Evolutionary conservation across 2,797 vertebrate species (phyloP), one percentile per base, ranked within the genome.

Genomic region (Chelmon rostratus): DNA sequence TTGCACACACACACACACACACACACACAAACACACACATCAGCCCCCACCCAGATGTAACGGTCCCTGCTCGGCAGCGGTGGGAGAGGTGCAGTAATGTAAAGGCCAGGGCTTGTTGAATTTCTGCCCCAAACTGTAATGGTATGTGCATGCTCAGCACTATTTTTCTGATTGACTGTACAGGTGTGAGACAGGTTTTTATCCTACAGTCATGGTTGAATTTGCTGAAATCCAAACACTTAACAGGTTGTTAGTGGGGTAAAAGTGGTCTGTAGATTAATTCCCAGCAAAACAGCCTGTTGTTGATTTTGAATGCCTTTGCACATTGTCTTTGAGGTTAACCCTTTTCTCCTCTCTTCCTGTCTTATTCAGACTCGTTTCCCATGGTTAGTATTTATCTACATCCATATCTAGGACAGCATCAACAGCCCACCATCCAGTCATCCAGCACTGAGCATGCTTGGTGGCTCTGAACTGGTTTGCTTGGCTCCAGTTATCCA

Each of bases 81-180:
- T 37, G 49, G 63, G 35, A 76, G 40, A 75, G 56, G 80, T 78
- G 64, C 28, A 61, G 37, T 59, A 61, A 83, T 75, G 68, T 74
- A 72, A 19, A 31, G 28, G 28, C 28, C 2, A 40, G 57, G 13
- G 52, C 64, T n/a, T 10, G 52, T 67, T 59, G 68, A 59, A 66
- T 65, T 49, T 25, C 37, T 59, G 44, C 6, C 47, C 23, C 63
- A 31, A 38, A 54, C 52, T 35, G 38, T 65, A 57, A 59, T 69
- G 68, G 63, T 47, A 76, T 82, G 73, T 83, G 76, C 79, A 46
- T 65, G 42, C n/a, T 56, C 64, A 79, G 75, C 73, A 83, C 42
- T 59, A 61, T 53, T 44, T 64, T 76, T 49, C n/a, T 61, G n/a
- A 72, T 64, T 76, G 44, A 54, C n/a, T 42, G 46, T 9, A 21